phyloP scores from a whole-genome alignment of 2,113 vertebrate genomes.

The Solea senegalensis region DNA sequence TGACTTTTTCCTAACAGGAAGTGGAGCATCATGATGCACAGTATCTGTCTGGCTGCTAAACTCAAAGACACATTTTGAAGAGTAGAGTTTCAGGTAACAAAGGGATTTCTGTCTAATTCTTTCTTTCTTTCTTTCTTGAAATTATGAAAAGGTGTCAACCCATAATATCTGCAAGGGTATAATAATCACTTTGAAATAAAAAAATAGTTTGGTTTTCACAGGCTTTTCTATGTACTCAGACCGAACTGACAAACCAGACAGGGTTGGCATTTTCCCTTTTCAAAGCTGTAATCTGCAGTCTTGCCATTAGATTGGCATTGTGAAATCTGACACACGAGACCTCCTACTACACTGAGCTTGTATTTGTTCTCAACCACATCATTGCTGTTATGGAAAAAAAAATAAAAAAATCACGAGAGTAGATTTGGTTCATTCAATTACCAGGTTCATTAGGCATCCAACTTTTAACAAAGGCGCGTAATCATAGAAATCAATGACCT shows the following conservation, averaged over 20 bases:
- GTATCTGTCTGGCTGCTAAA: slow-evolving; percentile 32
- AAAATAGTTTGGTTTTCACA: too few species aligned
- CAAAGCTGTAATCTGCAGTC: too few species aligned
- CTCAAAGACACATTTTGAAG: slow-evolving; percentile 29
- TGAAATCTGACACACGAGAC: too few species aligned
- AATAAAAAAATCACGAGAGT: not conserved
- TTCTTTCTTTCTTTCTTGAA: not conserved
- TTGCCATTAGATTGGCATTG: too few species aligned
- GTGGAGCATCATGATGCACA: slow-evolving; percentile 11
- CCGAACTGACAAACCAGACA: too few species aligned
- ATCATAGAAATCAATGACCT: not conserved
- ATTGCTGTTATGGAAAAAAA: not conserved
- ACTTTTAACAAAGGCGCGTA: slow-evolving; percentile 22
- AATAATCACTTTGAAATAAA: too few species aligned
- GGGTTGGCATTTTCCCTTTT: not conserved
- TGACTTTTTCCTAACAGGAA: slow-evolving; percentile 16
- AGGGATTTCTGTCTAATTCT: not conserved
- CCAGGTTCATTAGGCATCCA: slow-evolving; percentile 25
- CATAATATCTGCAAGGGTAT: too few species aligned
- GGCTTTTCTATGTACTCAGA: too few species aligned
- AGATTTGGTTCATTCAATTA: slow-evolving; percentile 17
- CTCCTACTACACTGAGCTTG: not conserved
- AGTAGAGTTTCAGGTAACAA: not conserved
- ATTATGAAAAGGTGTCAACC: too few species aligned
- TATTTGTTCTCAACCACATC: not conserved